phyloP scores from a whole-genome alignment of 2,797 vertebrate species.

The Cynopterus sphinx region DNA sequence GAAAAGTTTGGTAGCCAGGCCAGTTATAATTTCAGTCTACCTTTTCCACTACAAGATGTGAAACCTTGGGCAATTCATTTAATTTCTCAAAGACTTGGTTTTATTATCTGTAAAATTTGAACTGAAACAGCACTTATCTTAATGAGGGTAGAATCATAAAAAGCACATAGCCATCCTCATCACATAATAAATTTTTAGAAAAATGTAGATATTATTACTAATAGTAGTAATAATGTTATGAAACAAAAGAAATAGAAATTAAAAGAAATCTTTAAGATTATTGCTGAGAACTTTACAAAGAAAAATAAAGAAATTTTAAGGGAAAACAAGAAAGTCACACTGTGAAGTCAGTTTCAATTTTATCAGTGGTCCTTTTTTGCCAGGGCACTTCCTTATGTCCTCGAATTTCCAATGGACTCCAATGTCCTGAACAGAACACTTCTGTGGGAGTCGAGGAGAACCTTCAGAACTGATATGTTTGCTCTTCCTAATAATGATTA shows the following conservation, averaged over 20 bases:
- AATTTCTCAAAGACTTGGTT: background rate
- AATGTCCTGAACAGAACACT: background rate
- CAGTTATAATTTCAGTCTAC: background rate
- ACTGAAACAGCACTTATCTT: background rate
- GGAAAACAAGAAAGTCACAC: background rate
- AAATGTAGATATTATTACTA: background rate
- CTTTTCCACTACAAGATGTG: background rate
- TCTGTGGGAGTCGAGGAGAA: background rate
- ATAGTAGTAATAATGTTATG: background rate
- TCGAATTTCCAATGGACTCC: background rate
- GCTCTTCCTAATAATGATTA: background rate
- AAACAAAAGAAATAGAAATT: background rate
- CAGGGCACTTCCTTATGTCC: background rate
- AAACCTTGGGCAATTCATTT: background rate
- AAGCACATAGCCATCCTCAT: background rate
- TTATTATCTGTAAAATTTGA: background rate
- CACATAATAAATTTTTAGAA: background rate
- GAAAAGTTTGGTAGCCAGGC: background rate
- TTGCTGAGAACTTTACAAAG: background rate
- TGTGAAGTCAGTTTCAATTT: background rate
- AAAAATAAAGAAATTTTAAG: background rate
- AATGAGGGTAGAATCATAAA: background rate
- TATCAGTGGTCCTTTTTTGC: background rate
- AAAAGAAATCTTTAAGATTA: background rate
- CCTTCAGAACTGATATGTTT: background rate